phyloP scores from a whole-genome alignment of 2,113 vertebrate genomes.

The Cavia aperea region DNA sequence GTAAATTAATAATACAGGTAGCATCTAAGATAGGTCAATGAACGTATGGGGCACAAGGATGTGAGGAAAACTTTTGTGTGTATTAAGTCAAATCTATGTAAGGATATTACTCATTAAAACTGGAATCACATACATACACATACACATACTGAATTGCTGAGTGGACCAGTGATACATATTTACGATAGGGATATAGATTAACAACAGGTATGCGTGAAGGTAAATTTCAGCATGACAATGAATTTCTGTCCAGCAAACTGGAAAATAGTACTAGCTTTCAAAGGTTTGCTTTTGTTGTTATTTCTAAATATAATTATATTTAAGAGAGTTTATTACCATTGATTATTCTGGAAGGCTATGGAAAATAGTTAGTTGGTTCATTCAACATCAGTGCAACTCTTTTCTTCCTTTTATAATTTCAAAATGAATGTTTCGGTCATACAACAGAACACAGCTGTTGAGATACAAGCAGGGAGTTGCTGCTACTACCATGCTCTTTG shows the following conservation, averaged over 20 bases:
- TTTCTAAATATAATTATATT: neutral
- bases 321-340: neutral
- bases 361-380: neutral
- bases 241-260: constrained; percentile 10
- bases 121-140: neutral
- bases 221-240: neutral
- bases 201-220: neutral
- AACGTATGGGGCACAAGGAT: neutral
- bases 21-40: neutral
- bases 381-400: neutral
- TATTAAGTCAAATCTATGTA: neutral
- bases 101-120: neutral
- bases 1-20: neutral
- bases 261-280: neutral
- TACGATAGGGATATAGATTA: neutral
- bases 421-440: neutral
- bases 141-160: neutral
- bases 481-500: neutral
- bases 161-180: neutral
- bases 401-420: neutral
- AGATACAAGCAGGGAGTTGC: neutral
- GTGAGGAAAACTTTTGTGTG: neutral
- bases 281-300: neutral
- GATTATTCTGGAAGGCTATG: neutral
- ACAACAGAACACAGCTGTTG: neutral